Percentiles rank a stretch among this genome's conserved stretches.
Evolutionary conservation across 1,140 invertebrate genomes (phyloP).

Genomic region (Gryon sp.): DNA sequence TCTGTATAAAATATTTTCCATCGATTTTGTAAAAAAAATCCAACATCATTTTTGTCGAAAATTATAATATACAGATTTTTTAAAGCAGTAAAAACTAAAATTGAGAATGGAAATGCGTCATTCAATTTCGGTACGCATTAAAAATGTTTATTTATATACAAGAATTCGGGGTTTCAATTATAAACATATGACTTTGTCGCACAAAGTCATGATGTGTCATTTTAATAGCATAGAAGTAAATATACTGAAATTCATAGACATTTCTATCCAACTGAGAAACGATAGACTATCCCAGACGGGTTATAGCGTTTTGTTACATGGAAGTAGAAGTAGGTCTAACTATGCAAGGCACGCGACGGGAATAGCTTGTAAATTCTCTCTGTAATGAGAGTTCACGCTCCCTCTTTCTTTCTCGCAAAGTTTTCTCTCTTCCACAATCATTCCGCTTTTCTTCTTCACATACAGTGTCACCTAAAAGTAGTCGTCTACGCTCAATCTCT

Average conservation of each 20-base stretch:
- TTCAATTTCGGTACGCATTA: no score
- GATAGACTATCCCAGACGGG: slow-evolving; percentile 76
- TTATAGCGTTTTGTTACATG: slow-evolving; percentile 70
- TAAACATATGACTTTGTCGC: no score
- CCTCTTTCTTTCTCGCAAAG: slow-evolving; percentile 50
- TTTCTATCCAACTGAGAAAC: slow-evolving; percentile 69
- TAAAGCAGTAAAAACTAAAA: no score
- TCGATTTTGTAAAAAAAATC: background rate
- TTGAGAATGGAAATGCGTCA: no score
- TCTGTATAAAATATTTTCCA: no score
- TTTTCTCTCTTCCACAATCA: slow-evolving; percentile 39
- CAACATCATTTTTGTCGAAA: no score
- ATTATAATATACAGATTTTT: no score
- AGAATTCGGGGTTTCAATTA: no score
- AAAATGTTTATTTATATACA: no score
- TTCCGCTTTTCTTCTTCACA: slow-evolving; percentile 60
- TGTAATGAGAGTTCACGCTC: slow-evolving; percentile 79
- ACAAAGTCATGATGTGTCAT: slow-evolving; percentile 1
- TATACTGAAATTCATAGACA: slow-evolving; percentile 65
- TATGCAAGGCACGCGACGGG: slow-evolving; percentile 79
- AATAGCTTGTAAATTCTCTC: slow-evolving; percentile 78
- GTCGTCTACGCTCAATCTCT: slow-evolving; percentile 48
- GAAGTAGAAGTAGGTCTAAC: slow-evolving; percentile 76
- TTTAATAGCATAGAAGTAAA: slow-evolving; percentile 13
- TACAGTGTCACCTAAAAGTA: slow-evolving; percentile 49